Conservation (phyloP, 2,113 vertebrate species). For the Otus sunia region DNA sequence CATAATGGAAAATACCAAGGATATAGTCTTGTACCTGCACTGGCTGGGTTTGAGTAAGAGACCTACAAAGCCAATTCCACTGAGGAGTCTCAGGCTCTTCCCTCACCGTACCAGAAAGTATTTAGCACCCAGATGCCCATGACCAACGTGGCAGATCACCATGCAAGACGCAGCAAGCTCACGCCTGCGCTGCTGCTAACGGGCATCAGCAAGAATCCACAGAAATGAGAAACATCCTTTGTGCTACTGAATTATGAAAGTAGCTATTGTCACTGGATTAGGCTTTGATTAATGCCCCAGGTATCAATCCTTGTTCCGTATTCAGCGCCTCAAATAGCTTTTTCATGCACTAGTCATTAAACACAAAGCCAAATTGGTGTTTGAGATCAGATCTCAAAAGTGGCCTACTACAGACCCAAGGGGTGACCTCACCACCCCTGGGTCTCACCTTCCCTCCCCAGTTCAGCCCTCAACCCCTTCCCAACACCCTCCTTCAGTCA, state of each 20-base stretch:
- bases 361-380: rapidly evolving
- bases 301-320: rapidly evolving
- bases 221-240: rapidly evolving
- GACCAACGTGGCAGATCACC: not conserved
- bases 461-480: not conserved
- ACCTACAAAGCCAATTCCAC: not conserved
- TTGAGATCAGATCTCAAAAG: not conserved
- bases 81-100: not conserved
- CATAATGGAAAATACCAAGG: not conserved
- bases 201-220: not conserved
- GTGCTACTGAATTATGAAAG: rapidly evolving
- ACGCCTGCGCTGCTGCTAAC: not conserved
- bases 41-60: not conserved
- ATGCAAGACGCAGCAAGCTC: rapidly evolving
- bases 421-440: too few species aligned
- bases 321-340: rapidly evolving
- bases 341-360: rapidly evolving
- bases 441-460: not conserved
- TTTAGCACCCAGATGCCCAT: rapidly evolving
- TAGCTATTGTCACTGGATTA: rapidly evolving
- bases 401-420: rapidly evolving
- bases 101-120: rapidly evolving
- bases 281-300: not conserved
- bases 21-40: rapidly evolving
- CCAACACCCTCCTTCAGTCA: not conserved